Conservation (phyloP, 53 echinoderm and acorn worm species). For the Paelopatides confundens region DNA sequence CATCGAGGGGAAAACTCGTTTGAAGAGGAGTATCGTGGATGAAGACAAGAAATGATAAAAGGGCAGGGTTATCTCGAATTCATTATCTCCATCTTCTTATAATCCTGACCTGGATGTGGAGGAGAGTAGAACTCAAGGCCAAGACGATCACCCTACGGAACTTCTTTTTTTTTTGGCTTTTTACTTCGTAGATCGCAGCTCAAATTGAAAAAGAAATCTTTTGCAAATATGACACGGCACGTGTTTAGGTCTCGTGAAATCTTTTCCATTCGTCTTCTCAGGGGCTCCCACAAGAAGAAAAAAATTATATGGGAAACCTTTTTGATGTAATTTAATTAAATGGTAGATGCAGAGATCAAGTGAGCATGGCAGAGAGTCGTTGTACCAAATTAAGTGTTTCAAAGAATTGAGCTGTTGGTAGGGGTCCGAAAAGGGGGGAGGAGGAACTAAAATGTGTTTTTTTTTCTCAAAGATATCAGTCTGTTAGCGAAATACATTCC, state of each 20-base stretch:
- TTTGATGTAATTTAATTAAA: not conserved
- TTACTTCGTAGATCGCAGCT: too few species aligned
- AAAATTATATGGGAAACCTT: not conserved
- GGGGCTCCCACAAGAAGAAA: not conserved
- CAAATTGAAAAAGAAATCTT: too few species aligned
- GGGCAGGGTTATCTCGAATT: constrained; percentile 32
- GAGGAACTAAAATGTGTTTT: too few species aligned
- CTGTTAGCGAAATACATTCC: not conserved
- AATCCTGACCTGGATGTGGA: constrained; percentile 34
- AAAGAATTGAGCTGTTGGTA: not conserved
- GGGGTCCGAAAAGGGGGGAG: not conserved
- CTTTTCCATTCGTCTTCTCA: not conserved
- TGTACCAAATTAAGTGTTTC: not conserved
- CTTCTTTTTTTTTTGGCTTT: not conserved
- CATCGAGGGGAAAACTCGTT: constrained; percentile 38
- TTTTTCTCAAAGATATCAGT: too few species aligned
- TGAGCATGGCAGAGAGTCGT: not conserved
- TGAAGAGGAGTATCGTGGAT: constrained; percentile 34
- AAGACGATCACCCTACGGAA: constrained; percentile 26
- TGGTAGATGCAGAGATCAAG: not conserved
- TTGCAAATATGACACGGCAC: not conserved
- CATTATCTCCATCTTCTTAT: not conserved
- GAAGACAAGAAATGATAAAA: constrained; percentile 14
- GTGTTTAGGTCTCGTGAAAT: not conserved
- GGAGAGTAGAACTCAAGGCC: constrained; percentile 20